Evolutionary conservation across 2,888 invertebrate genomes (phyloP), one percentile per base, ranked within the genome.

Genomic region (Cyaniris semiargus): DNA sequence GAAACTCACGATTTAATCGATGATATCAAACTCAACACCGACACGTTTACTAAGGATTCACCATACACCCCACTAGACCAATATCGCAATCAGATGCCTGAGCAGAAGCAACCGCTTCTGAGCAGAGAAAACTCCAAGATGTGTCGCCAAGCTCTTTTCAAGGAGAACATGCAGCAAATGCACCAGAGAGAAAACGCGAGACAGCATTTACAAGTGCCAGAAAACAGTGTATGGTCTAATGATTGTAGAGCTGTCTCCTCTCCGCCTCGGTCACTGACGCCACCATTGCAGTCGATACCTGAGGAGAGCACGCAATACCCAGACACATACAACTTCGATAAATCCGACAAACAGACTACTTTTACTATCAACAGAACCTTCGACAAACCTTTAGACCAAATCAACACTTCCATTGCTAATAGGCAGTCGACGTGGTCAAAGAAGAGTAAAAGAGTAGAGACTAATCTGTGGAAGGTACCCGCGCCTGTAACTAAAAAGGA

Each of bases 41-140:
- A 95, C 81, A 95, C 95, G 0, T 95, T 90, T 79, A 93, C 94
- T 7, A 95, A 95, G 84, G 94, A 94, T 60, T 94, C 94, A 0
- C 93, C 93, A 0, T 86, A 87, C 74, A 87, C 86, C n/a, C 86
- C 87, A n/a, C 79, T 86, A 21, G 90, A 93, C 15, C 81, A 79
- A 21, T 82, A 85, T 78, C 79, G 81, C 8, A 85, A 86, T 80
- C 86, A 87, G 76, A 80, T 87, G 80, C 80, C 79, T 2, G 91
- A 91, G 53, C 77, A 79, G 21, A 88, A 81, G 79, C 87, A 87
- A 34, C 83, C 84, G 70, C 87, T 85, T 76, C 84, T 86, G 44
- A 78, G 82, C 60, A 87, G 83, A 79, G 90, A 91, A 76, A 80
- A 85, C 66, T 85, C 88, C 0, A 92, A 89, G 83, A 85, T 90